phyloP scores from a whole-genome alignment of 2,797 vertebrate genomes.

The Molossus alvarezi region DNA sequence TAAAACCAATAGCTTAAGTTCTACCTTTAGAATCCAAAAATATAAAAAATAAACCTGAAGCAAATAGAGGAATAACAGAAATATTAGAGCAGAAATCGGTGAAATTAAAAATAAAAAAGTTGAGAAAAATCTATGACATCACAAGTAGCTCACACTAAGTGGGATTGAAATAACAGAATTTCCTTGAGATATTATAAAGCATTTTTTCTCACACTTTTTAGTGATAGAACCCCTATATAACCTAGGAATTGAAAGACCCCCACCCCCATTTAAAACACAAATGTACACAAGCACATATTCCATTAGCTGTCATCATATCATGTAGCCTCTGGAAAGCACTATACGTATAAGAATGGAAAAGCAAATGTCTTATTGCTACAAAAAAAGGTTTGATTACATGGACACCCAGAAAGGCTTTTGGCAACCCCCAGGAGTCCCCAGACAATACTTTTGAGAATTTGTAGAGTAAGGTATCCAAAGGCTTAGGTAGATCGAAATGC shows the following conservation, averaged over 20 bases:
- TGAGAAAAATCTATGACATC: neutral
- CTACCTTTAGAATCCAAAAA: neutral
- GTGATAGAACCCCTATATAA: neutral
- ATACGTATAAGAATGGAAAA: neutral
- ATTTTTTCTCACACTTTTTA: neutral
- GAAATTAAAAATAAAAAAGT: neutral
- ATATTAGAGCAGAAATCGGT: neutral
- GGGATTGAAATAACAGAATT: neutral
- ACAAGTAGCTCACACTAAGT: conserved; percentile 3
- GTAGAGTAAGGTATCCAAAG: conserved; percentile 3
- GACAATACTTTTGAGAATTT: neutral
- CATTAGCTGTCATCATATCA: neutral
- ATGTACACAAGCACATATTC: neutral
- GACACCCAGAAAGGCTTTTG: neutral
- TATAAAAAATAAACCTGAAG: neutral
- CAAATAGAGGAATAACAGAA: neutral
- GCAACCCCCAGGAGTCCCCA: neutral
- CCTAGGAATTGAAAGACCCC: neutral
- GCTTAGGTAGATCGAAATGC: neutral
- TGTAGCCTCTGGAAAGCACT: neutral
- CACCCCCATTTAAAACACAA: neutral
- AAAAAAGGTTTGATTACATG: neutral
- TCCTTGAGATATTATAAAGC: neutral
- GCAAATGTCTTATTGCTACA: neutral
- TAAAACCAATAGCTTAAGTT: neutral